These are phyloP conservation scores for Crossaster papposus DNA, from an alignment of 53 echinoderm and acorn worm genomes.

Conservation along the genomic window DNA sequence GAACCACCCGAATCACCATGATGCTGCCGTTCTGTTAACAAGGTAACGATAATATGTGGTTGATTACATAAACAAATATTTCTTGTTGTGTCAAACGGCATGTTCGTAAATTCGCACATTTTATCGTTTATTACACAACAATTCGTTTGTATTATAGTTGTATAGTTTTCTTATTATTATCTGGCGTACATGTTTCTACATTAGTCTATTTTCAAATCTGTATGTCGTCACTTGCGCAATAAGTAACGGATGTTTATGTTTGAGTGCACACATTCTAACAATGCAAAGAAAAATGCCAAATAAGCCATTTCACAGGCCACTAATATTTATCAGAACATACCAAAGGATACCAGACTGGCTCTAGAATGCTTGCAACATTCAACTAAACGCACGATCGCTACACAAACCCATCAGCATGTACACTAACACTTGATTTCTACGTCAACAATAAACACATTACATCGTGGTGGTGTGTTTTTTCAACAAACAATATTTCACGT, in stretches of 20 bases:
- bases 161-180: no score
- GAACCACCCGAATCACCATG: conserved; percentile 78
- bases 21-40: conserved; percentile 88
- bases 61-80: no score
- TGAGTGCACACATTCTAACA: background rate
- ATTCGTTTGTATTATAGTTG: no score
- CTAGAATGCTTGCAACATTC: background rate
- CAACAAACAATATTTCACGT: background rate
- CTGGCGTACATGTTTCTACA: background rate
- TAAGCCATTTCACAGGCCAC: background rate
- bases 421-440: background rate
- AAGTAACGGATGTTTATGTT: background rate
- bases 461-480: background rate
- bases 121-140: no score
- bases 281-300: background rate
- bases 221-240: background rate
- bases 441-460: background rate
- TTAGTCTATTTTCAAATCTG: no score
- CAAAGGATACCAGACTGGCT: background rate
- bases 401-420: background rate
- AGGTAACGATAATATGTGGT: conserved; percentile 55
- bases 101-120: no score
- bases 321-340: background rate
- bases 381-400: background rate
- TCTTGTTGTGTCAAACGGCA: no score